Evolutionary conservation across 2,888 invertebrate species (phyloP), one percentile per base, ranked within the genome.

Genomic region (Maniola hyperantus): DNA sequence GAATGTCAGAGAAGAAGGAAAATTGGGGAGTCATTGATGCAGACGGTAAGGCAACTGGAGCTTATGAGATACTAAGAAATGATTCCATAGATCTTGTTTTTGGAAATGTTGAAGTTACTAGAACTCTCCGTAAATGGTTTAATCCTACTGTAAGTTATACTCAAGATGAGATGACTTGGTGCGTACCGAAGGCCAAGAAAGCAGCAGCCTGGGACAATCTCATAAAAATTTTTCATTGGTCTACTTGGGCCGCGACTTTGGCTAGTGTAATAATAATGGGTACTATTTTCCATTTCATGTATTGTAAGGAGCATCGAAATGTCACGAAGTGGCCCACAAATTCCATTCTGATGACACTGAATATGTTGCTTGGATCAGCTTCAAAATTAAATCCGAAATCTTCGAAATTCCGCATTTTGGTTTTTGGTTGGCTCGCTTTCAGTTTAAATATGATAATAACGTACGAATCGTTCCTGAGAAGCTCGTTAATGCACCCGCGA

Each of bases 121-220:
- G 80, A 72, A 82, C 79, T 13, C 82, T 90, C 7, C 78, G 93
- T 10, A 89, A 85, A 71, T 91, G 89, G 87, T 92, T 92, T 58
- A 78, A 92, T 74, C 87, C 91, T 0, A 91, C 92, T 0, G 82
- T 88, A 10, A 91, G 89, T 66, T 92, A 92, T 68, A 86, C 88
- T 6, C 93, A 93, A 76, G 93, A 93, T 65, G 92, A 92, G 70
- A 91, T 92, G 83, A 92, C 92, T 0, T 89, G 92, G 83, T 93
- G 93, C 57, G 81, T 92, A 0, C 89, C 91, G 0, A 89, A 80
- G 76, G 89, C 93, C 4, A 82, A 82, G 0, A 82, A 83, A 73
- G 91, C 91, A 0, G 81, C 88, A 0, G 91, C 91, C 5, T 93
- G 92, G 92, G 82, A 89, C 26, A 93, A 91, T 74, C 73, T 93